Percentiles rank a stretch among this genome's conserved stretches.
Evolutionary conservation across 1,140 invertebrate genomes (phyloP).

Genomic region (Halictus rubicundus): DNA sequence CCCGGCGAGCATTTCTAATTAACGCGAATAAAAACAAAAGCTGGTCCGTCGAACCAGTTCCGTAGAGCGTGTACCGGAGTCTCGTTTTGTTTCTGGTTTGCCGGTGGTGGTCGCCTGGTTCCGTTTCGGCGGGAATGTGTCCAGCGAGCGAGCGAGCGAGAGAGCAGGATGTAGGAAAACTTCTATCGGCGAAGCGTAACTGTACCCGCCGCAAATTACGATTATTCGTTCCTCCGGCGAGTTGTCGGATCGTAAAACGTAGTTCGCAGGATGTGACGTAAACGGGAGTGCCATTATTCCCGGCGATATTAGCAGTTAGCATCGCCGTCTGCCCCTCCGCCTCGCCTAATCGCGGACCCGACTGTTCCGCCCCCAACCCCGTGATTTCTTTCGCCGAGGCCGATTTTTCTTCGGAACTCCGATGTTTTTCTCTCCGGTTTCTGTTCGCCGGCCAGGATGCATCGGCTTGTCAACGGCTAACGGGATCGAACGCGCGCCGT

Average conservation of each 20-base stretch:
- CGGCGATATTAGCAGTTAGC: constrained; percentile 40
- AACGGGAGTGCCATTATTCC: constrained; percentile 44
- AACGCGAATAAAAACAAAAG: too few species aligned
- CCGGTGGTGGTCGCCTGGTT: background rate
- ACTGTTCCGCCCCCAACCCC: background rate
- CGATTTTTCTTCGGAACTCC: background rate
- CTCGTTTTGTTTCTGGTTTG: too few species aligned
- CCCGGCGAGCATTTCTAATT: too few species aligned
- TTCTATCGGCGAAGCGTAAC: constrained; percentile 39
- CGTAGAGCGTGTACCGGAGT: background rate
- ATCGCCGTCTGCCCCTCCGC: background rate
- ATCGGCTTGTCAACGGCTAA: constrained; percentile 54
- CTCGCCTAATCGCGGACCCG: background rate
- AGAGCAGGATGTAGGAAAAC: constrained; percentile 44
- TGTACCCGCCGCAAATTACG: constrained; percentile 36
- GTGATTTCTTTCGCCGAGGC: background rate
- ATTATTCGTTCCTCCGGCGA: constrained; percentile 41
- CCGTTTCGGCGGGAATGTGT: background rate
- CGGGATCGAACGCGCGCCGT: constrained; percentile 39
- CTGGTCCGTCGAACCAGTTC: background rate
- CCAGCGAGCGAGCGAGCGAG: too few species aligned
- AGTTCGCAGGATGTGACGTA: constrained; percentile 53
- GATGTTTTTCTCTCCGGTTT: constrained; percentile 9
- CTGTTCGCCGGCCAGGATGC: constrained; percentile 33
- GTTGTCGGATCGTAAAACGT: constrained; percentile 48